These are phyloP conservation scores for Falco concolor DNA, from an alignment of 2,797 vertebrate genomes.

Conservation along the genomic window DNA sequence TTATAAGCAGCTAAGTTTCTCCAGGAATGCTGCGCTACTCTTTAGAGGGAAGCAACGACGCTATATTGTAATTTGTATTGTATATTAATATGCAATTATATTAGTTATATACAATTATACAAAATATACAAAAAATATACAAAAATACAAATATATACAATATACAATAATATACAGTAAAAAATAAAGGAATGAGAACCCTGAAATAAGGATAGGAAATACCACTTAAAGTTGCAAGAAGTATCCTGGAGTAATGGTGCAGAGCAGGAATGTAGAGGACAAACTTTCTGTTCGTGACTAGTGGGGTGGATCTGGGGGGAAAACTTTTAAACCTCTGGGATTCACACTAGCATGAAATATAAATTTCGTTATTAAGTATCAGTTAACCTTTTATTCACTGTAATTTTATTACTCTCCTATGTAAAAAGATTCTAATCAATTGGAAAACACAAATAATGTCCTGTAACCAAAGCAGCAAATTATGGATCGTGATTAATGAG, in stretches of 20 bases:
- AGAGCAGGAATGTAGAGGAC: background rate
- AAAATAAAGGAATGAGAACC: background rate
- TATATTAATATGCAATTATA: too few relatives aligned
- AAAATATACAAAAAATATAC: too few relatives aligned
- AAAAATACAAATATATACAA: too few relatives aligned
- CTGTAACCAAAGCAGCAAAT: background rate
- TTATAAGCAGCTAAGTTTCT: background rate
- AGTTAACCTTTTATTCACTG: background rate
- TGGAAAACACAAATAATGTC: background rate
- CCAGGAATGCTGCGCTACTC: background rate
- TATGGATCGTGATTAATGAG: background rate
- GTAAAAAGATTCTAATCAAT: background rate
- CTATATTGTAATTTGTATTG: background rate
- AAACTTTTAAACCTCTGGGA: background rate
- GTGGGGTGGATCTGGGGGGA: background rate
- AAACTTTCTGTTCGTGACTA: background rate
- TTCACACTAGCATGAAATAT: background rate
- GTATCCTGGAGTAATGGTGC: background rate
- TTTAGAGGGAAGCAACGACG: background rate
- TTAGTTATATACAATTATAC: too few relatives aligned
- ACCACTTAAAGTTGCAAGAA: background rate
- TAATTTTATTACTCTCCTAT: background rate
- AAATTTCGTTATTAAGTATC: background rate
- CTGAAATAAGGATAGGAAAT: background rate
- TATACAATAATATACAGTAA: too few relatives aligned